Evolutionary conservation across 2,113 vertebrate genomes (phyloP).

Genomic region (Psilopogon haemacephalus): DNA sequence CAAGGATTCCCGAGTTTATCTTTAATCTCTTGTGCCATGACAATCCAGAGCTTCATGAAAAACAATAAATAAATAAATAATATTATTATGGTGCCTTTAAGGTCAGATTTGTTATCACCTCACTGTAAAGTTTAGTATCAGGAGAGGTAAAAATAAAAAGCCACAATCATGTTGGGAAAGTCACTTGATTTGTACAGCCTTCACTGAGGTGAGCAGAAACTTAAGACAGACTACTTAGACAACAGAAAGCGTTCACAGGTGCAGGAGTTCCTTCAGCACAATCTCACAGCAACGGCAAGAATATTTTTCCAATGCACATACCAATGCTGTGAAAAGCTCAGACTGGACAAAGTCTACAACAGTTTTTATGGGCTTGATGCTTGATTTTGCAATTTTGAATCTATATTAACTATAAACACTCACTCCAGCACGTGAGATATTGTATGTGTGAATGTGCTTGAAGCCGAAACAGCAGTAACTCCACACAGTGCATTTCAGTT

Average conservation of each 20-base stretch:
- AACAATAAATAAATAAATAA: neutral
- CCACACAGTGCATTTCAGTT: neutral
- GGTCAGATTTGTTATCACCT: neutral
- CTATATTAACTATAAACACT: neutral
- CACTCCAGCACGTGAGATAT: neutral
- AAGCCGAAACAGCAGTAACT: neutral
- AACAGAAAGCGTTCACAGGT: neutral
- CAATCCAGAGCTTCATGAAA: neutral
- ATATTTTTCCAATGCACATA: neutral
- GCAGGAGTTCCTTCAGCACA: neutral
- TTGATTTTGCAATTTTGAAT: neutral
- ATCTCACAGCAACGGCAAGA: neutral
- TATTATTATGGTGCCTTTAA: neutral
- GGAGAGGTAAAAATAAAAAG: neutral
- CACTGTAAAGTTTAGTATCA: neutral
- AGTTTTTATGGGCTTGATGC: neutral
- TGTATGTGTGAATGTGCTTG: neutral
- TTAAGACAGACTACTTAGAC: neutral
- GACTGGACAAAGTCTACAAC: neutral
- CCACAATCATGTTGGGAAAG: neutral
- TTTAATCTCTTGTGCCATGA: neutral
- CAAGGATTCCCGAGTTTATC: neutral
- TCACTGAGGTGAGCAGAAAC: neutral
- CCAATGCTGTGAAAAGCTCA: neutral
- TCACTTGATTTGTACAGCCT: neutral